Evolutionary conservation across 2,113 vertebrate species (phyloP).

Genomic region (Paramormyrops kingsleyae): DNA sequence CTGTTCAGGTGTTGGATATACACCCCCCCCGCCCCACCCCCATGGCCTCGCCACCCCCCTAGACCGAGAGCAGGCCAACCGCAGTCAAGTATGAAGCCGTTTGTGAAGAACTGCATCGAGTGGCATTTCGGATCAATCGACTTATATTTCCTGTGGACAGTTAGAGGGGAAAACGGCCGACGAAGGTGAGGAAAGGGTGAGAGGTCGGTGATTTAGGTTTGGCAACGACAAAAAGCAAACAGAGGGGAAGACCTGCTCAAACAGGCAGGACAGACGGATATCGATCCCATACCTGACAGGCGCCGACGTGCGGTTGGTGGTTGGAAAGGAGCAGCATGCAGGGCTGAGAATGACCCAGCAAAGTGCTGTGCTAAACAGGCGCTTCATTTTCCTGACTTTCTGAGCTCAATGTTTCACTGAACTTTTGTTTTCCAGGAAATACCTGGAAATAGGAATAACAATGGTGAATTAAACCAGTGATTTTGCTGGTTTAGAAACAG

Average conservation of each 20-base stretch:
- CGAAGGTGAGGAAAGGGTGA: slow-evolving; percentile 21
- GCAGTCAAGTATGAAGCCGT: slow-evolving; percentile 57
- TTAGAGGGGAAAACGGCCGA: background rate
- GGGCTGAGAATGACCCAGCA: background rate
- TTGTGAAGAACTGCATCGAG: slow-evolving; percentile 58
- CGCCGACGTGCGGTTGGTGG: slow-evolving; percentile 39
- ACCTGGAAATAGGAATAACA: no score
- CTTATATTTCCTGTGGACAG: slow-evolving; percentile 54
- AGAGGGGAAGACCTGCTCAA: background rate
- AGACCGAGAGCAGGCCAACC: slow-evolving; percentile 30
- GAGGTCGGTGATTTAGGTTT: slow-evolving; percentile 7
- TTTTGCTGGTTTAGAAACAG: background rate
- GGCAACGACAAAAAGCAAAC: background rate
- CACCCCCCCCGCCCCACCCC: background rate
- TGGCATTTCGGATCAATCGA: slow-evolving; percentile 60
- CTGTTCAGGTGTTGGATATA: slow-evolving; percentile 36
- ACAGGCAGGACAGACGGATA: slow-evolving; percentile 23
- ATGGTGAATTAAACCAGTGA: background rate
- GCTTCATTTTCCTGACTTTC: slow-evolving; percentile 18
- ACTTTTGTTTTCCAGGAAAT: no score
- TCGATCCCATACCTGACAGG: slow-evolving; percentile 49
- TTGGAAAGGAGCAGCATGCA: background rate
- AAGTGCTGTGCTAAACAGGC: background rate
- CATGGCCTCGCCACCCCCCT: background rate
- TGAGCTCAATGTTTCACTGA: background rate